Evolutionary conservation across 2,888 invertebrate species (phyloP).

Genomic region (Xanthia togata): DNA sequence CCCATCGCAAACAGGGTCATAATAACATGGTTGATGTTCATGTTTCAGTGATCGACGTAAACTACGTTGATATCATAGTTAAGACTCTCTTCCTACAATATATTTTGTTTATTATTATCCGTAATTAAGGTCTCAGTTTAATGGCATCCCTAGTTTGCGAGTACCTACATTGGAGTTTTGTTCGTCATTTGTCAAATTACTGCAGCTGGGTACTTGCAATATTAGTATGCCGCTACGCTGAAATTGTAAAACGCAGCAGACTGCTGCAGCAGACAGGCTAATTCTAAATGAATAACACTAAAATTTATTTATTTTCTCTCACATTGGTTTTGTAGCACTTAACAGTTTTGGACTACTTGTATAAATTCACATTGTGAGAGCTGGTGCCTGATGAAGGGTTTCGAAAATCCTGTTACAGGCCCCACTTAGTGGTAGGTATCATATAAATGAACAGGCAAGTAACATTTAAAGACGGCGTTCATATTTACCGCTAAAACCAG

Average conservation of each 20-base stretch:
- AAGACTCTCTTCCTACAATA: background rate
- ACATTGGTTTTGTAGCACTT: background rate
- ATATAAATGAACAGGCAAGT: background rate
- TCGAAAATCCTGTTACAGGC: background rate
- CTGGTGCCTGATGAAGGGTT: background rate
- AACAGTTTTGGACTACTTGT: background rate
- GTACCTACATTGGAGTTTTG: constrained; percentile 13
- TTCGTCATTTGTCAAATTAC: constrained; percentile 20
- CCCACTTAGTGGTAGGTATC: background rate
- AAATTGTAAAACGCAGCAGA: background rate
- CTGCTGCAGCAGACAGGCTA: background rate
- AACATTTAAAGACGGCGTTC: background rate
- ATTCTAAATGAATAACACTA: background rate
- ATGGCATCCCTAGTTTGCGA: background rate
- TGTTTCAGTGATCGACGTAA: too few relatives aligned
- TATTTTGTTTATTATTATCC: background rate
- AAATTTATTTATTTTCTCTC: background rate
- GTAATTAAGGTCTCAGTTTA: constrained; percentile 3
- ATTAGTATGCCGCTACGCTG: background rate
- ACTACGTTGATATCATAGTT: background rate
- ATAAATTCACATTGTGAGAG: background rate
- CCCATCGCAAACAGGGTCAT: background rate
- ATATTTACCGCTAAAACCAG: too few relatives aligned
- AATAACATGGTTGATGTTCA: background rate
- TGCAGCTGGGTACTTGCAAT: background rate